Evolutionary conservation across 1,140 invertebrate genomes (phyloP).

Genomic region (Bombus polaris): DNA sequence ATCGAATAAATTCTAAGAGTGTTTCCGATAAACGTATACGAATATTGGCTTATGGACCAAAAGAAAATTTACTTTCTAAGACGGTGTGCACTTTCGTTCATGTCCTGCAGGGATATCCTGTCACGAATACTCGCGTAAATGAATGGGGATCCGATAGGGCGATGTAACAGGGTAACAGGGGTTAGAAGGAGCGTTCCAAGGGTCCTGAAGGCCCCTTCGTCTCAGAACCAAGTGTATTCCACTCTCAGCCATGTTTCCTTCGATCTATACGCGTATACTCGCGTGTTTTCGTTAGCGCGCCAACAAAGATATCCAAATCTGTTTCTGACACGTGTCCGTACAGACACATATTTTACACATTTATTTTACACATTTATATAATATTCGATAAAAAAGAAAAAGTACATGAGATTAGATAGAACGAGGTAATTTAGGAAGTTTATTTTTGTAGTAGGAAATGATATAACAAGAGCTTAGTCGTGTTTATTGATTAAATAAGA

Average conservation of each 20-base stretch:
- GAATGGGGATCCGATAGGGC: slow-evolving; percentile 83
- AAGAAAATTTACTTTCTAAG: too few species aligned
- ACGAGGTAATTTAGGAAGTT: too few species aligned
- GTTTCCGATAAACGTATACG: too few species aligned
- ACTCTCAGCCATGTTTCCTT: slow-evolving; percentile 38
- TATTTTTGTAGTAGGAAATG: too few species aligned
- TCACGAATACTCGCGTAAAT: slow-evolving; percentile 72
- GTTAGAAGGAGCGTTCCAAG: slow-evolving; percentile 72
- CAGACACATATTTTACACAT: too few species aligned
- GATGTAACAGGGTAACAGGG: slow-evolving; percentile 79
- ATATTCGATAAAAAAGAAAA: too few species aligned
- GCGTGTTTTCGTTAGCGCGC: neutral
- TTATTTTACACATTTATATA: too few species aligned
- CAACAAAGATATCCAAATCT: neutral
- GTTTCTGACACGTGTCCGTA: neutral
- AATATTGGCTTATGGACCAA: too few species aligned
- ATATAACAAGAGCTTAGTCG: too few species aligned
- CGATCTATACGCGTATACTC: neutral
- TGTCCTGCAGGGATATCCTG: neutral
- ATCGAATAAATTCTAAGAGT: too few species aligned
- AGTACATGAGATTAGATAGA: too few species aligned
- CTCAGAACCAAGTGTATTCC: slow-evolving; percentile 36
- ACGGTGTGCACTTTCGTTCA: neutral
- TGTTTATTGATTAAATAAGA: too few species aligned
- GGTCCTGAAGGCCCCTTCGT: slow-evolving; percentile 72